Evolutionary conservation across 2,797 vertebrate species (phyloP).

Genomic region (Bovichtus diacanthus): DNA sequence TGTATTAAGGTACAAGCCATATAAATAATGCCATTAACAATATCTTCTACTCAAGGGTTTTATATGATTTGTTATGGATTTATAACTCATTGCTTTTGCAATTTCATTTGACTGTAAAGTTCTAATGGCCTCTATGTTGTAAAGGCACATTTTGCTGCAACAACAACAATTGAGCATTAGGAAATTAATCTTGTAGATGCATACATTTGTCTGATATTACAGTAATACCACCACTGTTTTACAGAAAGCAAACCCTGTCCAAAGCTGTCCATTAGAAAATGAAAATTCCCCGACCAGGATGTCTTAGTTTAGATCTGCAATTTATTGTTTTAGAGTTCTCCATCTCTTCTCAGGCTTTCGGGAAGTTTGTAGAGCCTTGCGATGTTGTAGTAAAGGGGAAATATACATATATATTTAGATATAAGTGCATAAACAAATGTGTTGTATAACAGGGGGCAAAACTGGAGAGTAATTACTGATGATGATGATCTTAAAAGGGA

Average conservation of each 20-base stretch:
- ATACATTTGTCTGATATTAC: conserved; percentile 29
- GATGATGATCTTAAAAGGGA: neutral
- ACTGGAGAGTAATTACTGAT: neutral
- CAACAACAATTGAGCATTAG: conserved; percentile 47
- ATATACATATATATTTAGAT: conserved; percentile 9
- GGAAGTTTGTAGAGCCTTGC: conserved; percentile 5
- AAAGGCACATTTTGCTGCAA: conserved; percentile 48
- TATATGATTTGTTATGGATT: neutral
- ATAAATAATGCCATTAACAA: conserved; percentile 8
- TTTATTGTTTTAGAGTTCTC: conserved; percentile 12
- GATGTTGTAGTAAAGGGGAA: neutral
- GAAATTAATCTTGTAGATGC: conserved; percentile 51
- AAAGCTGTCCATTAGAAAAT: conserved; percentile 56
- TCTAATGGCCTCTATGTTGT: neutral
- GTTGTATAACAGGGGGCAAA: neutral
- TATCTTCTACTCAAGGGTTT: neutral
- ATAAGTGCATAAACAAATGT: neutral
- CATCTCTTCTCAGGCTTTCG: neutral
- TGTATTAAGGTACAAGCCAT: neutral
- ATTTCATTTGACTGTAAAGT: conserved; percentile 34
- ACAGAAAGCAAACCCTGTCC: conserved; percentile 33
- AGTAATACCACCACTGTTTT: conserved; percentile 36
- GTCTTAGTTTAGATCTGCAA: conserved; percentile 6
- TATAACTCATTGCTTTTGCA: conserved; percentile 2
- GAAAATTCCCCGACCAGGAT: conserved; percentile 27